Evolutionary conservation across 1,140 invertebrate species (phyloP).

Genomic region (Wasmannia auropunctata): DNA sequence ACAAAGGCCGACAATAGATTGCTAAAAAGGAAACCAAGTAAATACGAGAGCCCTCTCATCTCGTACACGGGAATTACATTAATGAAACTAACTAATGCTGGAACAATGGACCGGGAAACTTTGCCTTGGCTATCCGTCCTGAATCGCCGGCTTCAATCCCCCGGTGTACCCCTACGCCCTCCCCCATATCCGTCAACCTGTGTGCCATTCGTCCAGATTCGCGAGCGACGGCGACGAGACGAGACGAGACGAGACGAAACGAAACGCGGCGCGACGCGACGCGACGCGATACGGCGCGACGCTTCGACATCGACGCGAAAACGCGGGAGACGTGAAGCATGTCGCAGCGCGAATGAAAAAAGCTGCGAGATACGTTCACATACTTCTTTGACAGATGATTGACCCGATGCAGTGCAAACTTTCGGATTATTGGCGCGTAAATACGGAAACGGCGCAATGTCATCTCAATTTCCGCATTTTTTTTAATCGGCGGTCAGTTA

Average conservation of each 20-base stretch:
- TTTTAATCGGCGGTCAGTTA: not conserved
- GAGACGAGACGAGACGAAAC: not conserved
- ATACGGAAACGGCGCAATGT: conserved; percentile 4
- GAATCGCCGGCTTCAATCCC: conserved; percentile 32
- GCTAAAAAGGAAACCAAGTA: conserved; percentile 78
- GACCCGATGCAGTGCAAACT: conserved; percentile 26
- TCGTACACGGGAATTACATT: conserved; percentile 77
- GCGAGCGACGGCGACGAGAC: conserved; percentile 35
- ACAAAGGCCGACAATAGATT: conserved; percentile 78
- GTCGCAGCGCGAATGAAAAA: conserved; percentile 43
- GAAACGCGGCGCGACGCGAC: not conserved
- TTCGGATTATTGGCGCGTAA: conserved; percentile 32
- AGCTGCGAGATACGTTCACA: conserved; percentile 32
- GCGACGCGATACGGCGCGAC: not conserved
- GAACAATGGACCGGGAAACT: conserved; percentile 70
- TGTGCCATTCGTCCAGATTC: conserved; percentile 44
- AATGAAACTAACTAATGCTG: conserved; percentile 77
- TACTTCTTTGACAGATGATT: conserved; percentile 55
- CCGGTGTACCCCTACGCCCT: not conserved
- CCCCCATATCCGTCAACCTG: conserved; percentile 31
- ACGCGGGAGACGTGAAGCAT: conserved; percentile 34
- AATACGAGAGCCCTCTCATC: conserved; percentile 74
- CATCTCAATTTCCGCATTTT: not conserved
- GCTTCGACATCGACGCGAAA: conserved; percentile 39
- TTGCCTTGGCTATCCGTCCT: conserved; percentile 30